phyloP scores from a whole-genome alignment of 1,140 invertebrate genomes.

The Hylyphantes graminicola region DNA sequence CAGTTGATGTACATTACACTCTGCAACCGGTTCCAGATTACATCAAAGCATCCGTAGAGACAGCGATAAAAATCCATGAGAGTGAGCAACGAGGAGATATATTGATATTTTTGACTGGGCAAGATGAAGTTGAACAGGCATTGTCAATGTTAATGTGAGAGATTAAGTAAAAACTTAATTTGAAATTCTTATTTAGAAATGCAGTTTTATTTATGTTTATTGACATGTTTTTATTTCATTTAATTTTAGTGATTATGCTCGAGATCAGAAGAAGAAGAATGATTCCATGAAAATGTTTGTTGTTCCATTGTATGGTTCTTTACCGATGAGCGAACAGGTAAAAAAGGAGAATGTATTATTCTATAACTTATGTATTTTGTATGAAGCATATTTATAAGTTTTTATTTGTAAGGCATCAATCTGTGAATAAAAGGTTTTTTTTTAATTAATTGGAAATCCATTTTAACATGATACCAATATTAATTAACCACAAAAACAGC shows the following conservation, averaged over 20 bases:
- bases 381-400: not conserved
- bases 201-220: not conserved
- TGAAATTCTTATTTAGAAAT: not conserved
- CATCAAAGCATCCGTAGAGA: conserved; percentile 86
- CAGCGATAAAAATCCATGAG: conserved; percentile 88
- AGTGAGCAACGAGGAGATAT: conserved; percentile 87
- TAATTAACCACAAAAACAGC: no score
- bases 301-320: conserved; percentile 92
- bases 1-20: conserved; percentile 88
- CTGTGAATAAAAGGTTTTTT: not conserved
- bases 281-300: conserved; percentile 79
- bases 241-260: conserved; percentile 61
- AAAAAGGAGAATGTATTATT: not conserved
- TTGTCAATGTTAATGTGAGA: conserved; percentile 73
- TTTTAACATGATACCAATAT: no score
- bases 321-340: conserved; percentile 78
- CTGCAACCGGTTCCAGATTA: conserved; percentile 91
- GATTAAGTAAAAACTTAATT: not conserved
- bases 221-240: not conserved
- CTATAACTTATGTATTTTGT: not conserved
- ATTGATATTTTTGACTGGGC: conserved; percentile 93
- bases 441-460: no score
- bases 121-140: conserved; percentile 88
- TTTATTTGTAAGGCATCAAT: not conserved
- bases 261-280: conserved; percentile 60